Evolutionary conservation across 2,888 invertebrate species (phyloP).

Genomic region (Clitarchus hookeri): DNA sequence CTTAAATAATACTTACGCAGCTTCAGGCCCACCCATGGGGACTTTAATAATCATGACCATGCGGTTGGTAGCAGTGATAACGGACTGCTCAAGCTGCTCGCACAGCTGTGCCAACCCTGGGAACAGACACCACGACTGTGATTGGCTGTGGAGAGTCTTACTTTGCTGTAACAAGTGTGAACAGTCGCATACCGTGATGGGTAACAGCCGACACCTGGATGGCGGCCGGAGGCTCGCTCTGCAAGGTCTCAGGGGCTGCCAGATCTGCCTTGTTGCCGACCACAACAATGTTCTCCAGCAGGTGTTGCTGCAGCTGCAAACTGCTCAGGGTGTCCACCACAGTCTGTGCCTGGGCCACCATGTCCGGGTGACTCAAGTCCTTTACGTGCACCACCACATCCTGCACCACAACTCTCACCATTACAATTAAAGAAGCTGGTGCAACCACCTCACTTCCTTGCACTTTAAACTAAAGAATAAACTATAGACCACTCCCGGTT

Average conservation of each 20-base stretch:
- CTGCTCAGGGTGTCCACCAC: conserved; percentile 68
- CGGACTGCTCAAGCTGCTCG: conserved; percentile 55
- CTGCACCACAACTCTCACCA: conserved; percentile 53
- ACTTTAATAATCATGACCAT: conserved; percentile 61
- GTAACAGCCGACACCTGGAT: conserved; percentile 52
- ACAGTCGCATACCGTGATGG: conserved; percentile 28
- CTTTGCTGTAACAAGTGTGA: background rate
- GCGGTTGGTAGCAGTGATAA: conserved; percentile 61
- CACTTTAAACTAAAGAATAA: no score
- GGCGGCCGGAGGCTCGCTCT: conserved; percentile 41
- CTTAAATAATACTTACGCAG: conserved; percentile 46
- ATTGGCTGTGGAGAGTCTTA: background rate
- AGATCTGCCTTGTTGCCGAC: conserved; percentile 79
- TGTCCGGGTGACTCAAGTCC: conserved; percentile 77
- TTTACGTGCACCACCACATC: conserved; percentile 79
- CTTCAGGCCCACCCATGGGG: conserved; percentile 62
- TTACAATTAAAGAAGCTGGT: no score
- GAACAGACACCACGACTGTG: background rate
- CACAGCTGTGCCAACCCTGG: conserved; percentile 57
- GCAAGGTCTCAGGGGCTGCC: conserved; percentile 43
- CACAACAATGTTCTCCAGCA: conserved; percentile 63
- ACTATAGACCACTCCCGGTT: no score
- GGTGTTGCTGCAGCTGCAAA: conserved; percentile 56
- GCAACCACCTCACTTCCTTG: no score
- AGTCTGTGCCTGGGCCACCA: conserved; percentile 67